These are phyloP conservation scores for Leptinotarsa texana DNA, from an alignment of 1,140 invertebrate genomes.

Conservation along the genomic window DNA sequence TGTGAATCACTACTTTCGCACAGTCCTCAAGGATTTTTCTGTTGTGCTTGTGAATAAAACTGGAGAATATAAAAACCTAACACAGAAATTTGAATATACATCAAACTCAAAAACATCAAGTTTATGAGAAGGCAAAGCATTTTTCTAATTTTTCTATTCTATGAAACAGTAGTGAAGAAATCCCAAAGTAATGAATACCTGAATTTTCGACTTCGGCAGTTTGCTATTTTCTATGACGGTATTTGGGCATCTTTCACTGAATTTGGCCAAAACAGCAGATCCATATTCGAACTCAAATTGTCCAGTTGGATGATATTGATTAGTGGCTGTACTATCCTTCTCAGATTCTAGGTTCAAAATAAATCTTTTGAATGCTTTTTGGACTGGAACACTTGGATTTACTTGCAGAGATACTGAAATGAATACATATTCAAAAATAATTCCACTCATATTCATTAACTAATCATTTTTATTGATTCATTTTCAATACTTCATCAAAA, in stretches of 20 bases:
- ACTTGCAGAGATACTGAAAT: constrained; percentile 22
- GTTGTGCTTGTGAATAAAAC: too few species aligned
- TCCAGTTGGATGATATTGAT: constrained; percentile 51
- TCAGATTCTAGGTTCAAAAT: constrained; percentile 37
- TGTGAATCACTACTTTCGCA: too few species aligned
- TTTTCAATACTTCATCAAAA: too few species aligned
- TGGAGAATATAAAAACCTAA: too few species aligned
- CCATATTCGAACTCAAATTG: constrained; percentile 68
- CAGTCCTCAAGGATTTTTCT: too few species aligned
- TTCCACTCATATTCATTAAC: too few species aligned
- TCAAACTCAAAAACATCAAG: too few species aligned
- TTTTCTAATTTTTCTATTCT: neutral
- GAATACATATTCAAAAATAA: neutral
- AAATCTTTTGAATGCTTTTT: constrained; percentile 35
- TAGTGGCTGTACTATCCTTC: constrained; percentile 16
- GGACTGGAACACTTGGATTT: constrained; percentile 9
- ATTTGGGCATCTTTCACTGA: constrained; percentile 75
- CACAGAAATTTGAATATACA: too few species aligned
- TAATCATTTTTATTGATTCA: too few species aligned
- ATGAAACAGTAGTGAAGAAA: too few species aligned
- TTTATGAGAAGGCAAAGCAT: neutral
- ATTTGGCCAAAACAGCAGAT: constrained; percentile 61
- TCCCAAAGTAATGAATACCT: constrained; percentile 32
- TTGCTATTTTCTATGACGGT: constrained; percentile 72
- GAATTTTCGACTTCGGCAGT: constrained; percentile 69